phyloP scores from a whole-genome alignment of 2,113 vertebrate genomes.

The Muntiacus reevesi region DNA sequence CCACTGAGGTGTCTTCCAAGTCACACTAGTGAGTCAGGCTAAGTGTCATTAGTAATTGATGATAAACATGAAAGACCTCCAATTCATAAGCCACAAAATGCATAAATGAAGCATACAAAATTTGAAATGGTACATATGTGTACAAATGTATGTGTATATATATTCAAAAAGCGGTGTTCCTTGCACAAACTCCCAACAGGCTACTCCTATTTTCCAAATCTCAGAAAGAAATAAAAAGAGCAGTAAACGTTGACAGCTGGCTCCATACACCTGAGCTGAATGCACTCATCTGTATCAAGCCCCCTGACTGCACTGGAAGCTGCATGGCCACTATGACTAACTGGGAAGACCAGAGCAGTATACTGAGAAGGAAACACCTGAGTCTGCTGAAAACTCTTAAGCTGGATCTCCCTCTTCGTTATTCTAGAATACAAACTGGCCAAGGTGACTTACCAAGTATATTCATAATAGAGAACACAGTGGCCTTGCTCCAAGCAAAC shows the following conservation, averaged over 20 bases:
- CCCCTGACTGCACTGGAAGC: background rate
- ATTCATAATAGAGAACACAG: background rate
- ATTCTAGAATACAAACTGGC: background rate
- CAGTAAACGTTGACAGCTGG: background rate
- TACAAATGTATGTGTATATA: background rate
- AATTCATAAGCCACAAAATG: background rate
- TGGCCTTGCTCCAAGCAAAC: background rate
- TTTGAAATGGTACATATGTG: background rate
- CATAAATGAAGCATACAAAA: background rate
- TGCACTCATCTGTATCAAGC: background rate
- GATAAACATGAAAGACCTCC: background rate
- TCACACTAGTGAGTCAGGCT: background rate
- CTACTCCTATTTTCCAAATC: background rate
- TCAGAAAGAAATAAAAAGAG: background rate
- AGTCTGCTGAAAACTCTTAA: background rate
- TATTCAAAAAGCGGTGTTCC: background rate
- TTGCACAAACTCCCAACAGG: background rate
- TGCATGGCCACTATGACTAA: fast-evolving
- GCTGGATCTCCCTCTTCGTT: background rate
- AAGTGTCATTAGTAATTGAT: background rate
- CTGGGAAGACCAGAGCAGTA: background rate
- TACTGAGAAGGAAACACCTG: background rate
- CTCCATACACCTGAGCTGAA: background rate
- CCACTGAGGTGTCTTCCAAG: background rate
- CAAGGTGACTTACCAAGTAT: background rate